Percentiles rank a stretch among this genome's conserved stretches.
Evolutionary conservation across 2,113 vertebrate genomes (phyloP).

Genomic region (Pycnonotus jocosus): DNA sequence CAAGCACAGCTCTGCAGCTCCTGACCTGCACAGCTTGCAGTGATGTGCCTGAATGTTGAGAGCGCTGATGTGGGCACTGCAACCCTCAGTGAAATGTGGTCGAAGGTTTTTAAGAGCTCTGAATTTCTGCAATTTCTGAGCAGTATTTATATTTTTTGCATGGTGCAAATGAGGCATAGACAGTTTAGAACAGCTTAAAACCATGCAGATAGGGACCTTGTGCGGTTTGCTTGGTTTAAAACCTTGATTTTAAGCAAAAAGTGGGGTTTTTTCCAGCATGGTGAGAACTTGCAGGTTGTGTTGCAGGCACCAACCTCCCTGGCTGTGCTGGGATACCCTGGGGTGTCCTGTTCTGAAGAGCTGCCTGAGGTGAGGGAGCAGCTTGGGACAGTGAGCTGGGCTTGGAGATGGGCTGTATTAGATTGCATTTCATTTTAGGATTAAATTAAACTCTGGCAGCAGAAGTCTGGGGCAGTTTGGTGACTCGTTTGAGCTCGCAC

Average conservation of each 20-base stretch:
- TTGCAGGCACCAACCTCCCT: not conserved
- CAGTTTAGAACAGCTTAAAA: not conserved
- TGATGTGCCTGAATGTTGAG: accelerated
- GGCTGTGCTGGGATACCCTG: not conserved
- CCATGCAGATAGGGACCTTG: not conserved
- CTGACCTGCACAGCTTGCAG: accelerated
- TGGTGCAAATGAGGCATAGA: accelerated
- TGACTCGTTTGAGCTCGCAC: not conserved
- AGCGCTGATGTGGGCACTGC: not conserved
- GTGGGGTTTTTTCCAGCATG: accelerated
- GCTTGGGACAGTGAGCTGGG: not conserved
- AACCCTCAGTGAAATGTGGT: not conserved
- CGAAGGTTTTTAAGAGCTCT: accelerated
- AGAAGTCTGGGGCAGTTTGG: not conserved
- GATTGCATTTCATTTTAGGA: not conserved
- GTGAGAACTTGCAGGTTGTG: not conserved
- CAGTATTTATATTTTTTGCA: not conserved
- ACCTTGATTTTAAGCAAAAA: not conserved
- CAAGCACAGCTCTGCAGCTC: not conserved
- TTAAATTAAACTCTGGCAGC: not conserved
- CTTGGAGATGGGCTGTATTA: not conserved
- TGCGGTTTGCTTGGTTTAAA: not conserved
- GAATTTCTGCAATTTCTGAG: not conserved
- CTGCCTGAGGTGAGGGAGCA: not conserved
- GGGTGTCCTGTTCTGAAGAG: not conserved